These are phyloP conservation scores for Melanotaenia boesemani DNA, from an alignment of 2,797 vertebrate genomes.

Conservation along the genomic window DNA sequence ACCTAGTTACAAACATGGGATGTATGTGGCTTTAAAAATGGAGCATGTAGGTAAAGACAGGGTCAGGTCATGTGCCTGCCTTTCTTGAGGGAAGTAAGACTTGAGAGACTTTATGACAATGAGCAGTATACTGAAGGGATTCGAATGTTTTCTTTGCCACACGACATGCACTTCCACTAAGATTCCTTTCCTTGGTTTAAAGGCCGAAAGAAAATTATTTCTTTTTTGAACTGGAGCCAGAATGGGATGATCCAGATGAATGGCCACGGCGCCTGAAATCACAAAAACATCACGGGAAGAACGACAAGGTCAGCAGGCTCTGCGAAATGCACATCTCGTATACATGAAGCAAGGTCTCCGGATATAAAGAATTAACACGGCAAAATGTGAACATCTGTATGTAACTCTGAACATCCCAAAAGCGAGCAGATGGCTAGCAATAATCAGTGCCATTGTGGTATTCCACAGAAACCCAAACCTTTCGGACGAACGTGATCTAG, in stretches of 20 bases:
- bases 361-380: conserved; percentile 21
- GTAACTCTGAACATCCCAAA: conserved; percentile 59
- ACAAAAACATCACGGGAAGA: conserved; percentile 82
- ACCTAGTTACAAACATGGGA: conserved; percentile 66
- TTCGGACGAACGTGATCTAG: conserved; percentile 99
- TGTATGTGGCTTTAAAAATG: conserved; percentile 56
- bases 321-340: conserved; percentile 34
- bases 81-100: conserved; percentile 67
- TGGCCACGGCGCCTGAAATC: conserved; percentile 91
- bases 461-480: conserved; percentile 99
- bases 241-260: conserved; percentile 96
- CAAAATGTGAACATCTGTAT: conserved; percentile 35
- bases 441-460: conserved; percentile 88
- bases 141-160: conserved; percentile 83
- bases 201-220: conserved; percentile 87
- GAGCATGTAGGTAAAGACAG: conserved; percentile 40
- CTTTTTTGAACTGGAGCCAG: conserved; percentile 99
- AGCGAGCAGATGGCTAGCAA: conserved; percentile 70
- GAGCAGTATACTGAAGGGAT: conserved; percentile 84
- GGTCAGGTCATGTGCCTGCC: conserved; percentile 66
- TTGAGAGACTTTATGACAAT: conserved; percentile 66
- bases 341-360: conserved; percentile 54
- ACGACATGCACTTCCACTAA: conserved; percentile 91
- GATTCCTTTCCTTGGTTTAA: conserved; percentile 75
- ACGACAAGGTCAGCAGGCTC: conserved; percentile 49